Evolutionary conservation across 2,113 vertebrate species (phyloP), one percentile per base, ranked within the genome.

Genomic region (Rafetus swinhoei): DNA sequence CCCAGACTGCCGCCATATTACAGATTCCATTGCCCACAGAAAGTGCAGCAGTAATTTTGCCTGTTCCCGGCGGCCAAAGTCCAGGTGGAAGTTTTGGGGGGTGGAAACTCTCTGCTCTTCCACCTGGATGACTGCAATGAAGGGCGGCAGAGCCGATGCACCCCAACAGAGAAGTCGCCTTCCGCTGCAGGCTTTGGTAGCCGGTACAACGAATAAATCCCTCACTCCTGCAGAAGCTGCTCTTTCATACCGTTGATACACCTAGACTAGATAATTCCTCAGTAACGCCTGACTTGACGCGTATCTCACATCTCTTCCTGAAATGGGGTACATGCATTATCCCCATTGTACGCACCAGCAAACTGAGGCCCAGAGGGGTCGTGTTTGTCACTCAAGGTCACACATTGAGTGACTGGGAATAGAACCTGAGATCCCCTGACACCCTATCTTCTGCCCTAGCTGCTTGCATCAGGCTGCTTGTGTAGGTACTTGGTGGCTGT

Each of bases 121-220:
- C 1, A 12, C 39, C 16, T 35, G 54, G 27, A 79, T 57, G 85
- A 87, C 65, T 6, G n/a, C 59, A 84, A 87, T 77, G 69, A 81
- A 77, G 0, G 9, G 16, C 12, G 1, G 0, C n/a, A 13, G 16
- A 53, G 6, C 5, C 14, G 62, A 6, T 27, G 13, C 6, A 50
- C 19, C 25, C 3, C 39, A 74, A 52, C 60, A 72, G 76, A 79
- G 15, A 57, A 6, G 77, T 92, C 6, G 81, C 32, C n/a, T 21
- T 35, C n/a, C 9, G 1, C 22, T 19, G 6, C 79, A 27, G 57
- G 6, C 56, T 92, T 53, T 57, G 81, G 1, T 16, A 29, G 45
- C 15, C 56, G 0, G 35, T 76, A 18, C 22, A 19, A 69, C 19
- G 65, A 69, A 69, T 69, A 62, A 12, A 62, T 29, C 60, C 60